Evolutionary conservation across 1,140 invertebrate genomes (phyloP), one percentile per base, ranked within the genome.

Genomic region (Melitaea cinxia): DNA sequence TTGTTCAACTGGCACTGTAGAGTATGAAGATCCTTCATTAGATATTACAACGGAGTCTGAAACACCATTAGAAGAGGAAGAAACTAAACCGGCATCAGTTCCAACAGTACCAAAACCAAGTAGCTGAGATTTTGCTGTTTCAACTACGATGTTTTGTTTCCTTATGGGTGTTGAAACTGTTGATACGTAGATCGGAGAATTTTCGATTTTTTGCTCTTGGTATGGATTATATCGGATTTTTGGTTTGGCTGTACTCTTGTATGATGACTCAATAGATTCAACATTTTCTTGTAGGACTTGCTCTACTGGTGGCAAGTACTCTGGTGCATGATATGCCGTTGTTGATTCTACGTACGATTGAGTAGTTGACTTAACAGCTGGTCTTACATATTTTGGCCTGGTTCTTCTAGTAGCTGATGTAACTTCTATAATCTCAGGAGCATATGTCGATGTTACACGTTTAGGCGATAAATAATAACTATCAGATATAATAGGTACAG

Each of bases 91-190:
- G 35, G 85, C 88, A 55, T 91, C 80, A 39, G 83, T 71, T 10
- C 82, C 88, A 5, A 88, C 80, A 0, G 83, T 82, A 58, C 80
- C 82, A 61, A 87, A 91, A 7, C 87, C 84, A 49, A 88, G 69
- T 23, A 80, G 69, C 26, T 91, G 83, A 60, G 87, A 81, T 72
- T 89, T 91, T 12, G 87, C 82, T 49, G 79, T 88, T 80, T 89
- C 76, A 12, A 90, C 78, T 4, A 89, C 88, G 42, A 91, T 81
- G 59, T 91, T 90, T 57, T 85, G 83, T 65, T 89, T 87, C 64
- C 88, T 84, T 49, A 67, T 47, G 21, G 72, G 67, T 28, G 76
- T 72, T 5, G 74, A 68, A 19, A 72, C 74, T 35, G 80, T 75
- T 3, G 75, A 78, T 39, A 75, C 62, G 17, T 75, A 52, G 12